Evolutionary conservation across 2,797 vertebrate genomes (phyloP).

Genomic region (Dendrocincla tyrannina): DNA sequence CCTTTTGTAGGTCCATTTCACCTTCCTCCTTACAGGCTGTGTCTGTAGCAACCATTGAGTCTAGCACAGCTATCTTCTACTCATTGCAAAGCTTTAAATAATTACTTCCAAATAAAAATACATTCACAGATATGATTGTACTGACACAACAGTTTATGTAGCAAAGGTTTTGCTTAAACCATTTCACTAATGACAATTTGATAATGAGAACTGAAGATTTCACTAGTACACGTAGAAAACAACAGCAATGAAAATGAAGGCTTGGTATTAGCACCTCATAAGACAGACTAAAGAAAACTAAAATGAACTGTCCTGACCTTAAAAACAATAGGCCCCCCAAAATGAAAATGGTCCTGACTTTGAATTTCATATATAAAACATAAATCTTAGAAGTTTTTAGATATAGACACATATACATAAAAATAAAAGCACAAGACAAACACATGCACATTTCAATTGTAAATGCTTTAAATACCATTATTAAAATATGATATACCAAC

Average conservation of each 20-base stretch:
- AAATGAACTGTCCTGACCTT: background rate
- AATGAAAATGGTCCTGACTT: background rate
- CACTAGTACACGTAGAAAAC: background rate
- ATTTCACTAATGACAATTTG: background rate
- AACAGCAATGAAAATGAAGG: background rate
- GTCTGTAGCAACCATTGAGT: background rate
- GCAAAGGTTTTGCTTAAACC: background rate
- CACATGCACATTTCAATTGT: background rate
- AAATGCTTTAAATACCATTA: constrained; percentile 36
- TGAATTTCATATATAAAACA: background rate
- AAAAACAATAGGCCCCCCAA: background rate
- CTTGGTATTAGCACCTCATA: background rate
- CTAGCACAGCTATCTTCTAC: background rate
- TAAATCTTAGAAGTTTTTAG: background rate
- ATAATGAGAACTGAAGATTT: background rate
- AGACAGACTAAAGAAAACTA: background rate
- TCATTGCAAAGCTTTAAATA: background rate
- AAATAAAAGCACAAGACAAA: background rate
- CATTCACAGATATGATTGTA: background rate
- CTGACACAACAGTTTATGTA: background rate
- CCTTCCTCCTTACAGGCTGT: background rate
- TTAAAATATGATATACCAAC: constrained; percentile 85
- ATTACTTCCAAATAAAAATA: background rate
- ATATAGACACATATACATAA: background rate
- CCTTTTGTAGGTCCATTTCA: background rate